Conservation (phyloP, 2,113 vertebrate species). For the Festucalex cinctus region DNA sequence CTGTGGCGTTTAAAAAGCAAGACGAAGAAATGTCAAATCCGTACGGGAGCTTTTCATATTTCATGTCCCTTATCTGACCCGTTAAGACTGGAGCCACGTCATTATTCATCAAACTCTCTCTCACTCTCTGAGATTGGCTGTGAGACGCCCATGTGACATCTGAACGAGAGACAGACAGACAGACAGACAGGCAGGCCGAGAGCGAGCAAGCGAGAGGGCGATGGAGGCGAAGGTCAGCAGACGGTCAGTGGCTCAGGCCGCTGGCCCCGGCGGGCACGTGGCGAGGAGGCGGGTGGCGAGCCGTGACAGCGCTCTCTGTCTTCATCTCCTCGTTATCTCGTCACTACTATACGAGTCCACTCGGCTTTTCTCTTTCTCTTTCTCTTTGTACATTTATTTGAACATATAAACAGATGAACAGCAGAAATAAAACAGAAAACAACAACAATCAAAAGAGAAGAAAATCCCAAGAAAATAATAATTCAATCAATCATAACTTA, state of each 20-base stretch:
- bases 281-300: slow-evolving; percentile 1
- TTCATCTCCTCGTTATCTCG: background rate
- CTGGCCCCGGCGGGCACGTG: background rate
- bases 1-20: too few relatives aligned
- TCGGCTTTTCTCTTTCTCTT: too few relatives aligned
- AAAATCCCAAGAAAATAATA: too few relatives aligned
- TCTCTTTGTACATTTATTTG: too few relatives aligned
- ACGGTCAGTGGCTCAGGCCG: slow-evolving; percentile 32
- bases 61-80: slow-evolving; percentile 13
- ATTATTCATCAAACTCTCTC: slow-evolving; percentile 8
- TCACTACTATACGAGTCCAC: background rate
- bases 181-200: slow-evolving; percentile 4
- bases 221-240: slow-evolving; percentile 46
- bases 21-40: too few relatives aligned
- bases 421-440: too few relatives aligned
- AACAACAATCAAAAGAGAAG: too few relatives aligned
- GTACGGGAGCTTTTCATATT: slow-evolving; percentile 1
- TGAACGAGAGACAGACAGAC: background rate
- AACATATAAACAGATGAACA: too few relatives aligned
- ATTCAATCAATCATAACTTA: too few relatives aligned
- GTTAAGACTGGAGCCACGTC: slow-evolving; percentile 4
- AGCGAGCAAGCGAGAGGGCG: slow-evolving; percentile 6
- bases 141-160: slow-evolving; percentile 30
- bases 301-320: background rate
- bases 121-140: slow-evolving; percentile 12